A percentile compares a stretch with the other conserved stretches of the same genome.
Conservation (phyloP, 2,888 invertebrate species). For the Xestobium rufovillosum region DNA sequence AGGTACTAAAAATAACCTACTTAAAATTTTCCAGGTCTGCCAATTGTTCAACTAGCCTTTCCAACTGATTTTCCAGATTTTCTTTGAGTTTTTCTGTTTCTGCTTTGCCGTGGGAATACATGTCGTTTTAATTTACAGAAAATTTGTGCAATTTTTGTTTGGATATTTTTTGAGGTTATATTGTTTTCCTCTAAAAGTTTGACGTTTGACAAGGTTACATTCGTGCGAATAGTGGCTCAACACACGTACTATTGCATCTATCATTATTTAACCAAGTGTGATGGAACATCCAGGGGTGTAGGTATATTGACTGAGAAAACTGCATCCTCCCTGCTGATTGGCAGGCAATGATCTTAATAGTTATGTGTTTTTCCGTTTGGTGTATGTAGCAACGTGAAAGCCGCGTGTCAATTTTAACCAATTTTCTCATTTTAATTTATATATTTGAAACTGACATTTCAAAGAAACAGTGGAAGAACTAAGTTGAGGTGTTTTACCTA, state of each 20-base stretch:
- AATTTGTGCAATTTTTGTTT: too few species aligned
- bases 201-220: too few species aligned
- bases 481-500: not conserved
- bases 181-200: slow-evolving; percentile 26
- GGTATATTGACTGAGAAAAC: not conserved
- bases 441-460: slow-evolving; percentile 39
- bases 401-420: slow-evolving; percentile 45
- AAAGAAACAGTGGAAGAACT: slow-evolving; percentile 15
- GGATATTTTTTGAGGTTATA: slow-evolving; percentile 27
- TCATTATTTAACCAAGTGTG: not conserved
- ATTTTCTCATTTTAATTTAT: slow-evolving; percentile 38
- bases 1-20: slow-evolving; percentile 46
- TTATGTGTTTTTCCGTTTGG: slow-evolving; percentile 35
- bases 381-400: slow-evolving; percentile 44
- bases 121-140: slow-evolving; percentile 24
- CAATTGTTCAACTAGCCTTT: slow-evolving; percentile 60
- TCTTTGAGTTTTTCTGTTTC: slow-evolving; percentile 57
- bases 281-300: slow-evolving; percentile 1
- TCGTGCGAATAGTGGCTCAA: too few species aligned
- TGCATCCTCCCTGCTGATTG: not conserved
- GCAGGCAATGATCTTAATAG: slow-evolving; percentile 20
- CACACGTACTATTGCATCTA: too few species aligned
- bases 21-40: slow-evolving; percentile 62
- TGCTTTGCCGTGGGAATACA: slow-evolving; percentile 49
- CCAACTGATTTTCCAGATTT: slow-evolving; percentile 61